These are phyloP conservation scores for Loxodonta africana DNA, from an alignment of 2,113 vertebrate species.

Conservation along the genomic window DNA sequence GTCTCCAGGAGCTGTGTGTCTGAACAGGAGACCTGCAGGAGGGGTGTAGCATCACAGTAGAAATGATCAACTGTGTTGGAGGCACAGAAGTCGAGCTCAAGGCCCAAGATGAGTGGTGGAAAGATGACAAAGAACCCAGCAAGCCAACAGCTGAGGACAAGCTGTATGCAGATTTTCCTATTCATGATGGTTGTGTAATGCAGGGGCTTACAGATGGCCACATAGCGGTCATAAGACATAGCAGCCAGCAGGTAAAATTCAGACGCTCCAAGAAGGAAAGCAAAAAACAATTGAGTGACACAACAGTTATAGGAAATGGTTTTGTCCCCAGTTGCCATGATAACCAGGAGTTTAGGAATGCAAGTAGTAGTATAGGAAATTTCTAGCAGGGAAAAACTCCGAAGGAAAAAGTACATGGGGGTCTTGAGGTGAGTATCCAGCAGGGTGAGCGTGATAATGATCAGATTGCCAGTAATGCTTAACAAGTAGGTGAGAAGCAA, in stretches of 20 bases:
- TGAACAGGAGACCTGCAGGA: constrained; percentile 78
- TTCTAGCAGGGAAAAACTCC: constrained; percentile 79
- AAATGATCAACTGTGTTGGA: constrained; percentile 74
- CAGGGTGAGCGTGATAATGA: constrained; percentile 68
- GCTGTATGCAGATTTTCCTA: constrained; percentile 48
- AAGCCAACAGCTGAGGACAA: constrained; percentile 68
- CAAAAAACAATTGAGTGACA: constrained; percentile 70
- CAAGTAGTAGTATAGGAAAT: constrained; percentile 73
- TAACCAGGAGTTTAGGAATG: constrained; percentile 72
- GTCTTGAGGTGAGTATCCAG: constrained; percentile 75
- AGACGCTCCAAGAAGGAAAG: constrained; percentile 52
- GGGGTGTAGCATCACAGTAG: constrained; percentile 62
- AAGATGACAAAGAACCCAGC: constrained; percentile 73
- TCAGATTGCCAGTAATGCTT: constrained; percentile 71
- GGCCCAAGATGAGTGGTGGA: constrained; percentile 53
- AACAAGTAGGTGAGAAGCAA: constrained; percentile 73
- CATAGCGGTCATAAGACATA: constrained; percentile 75
- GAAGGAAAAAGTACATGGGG: constrained; percentile 82
- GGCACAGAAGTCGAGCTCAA: constrained; percentile 74
- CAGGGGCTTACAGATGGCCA: constrained; percentile 79
- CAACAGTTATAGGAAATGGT: constrained; percentile 68
- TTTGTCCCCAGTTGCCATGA: constrained; percentile 56
- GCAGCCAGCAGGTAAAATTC: constrained; percentile 76
- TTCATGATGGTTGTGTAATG: constrained; percentile 80
- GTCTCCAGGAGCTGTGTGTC: constrained; percentile 68